Evolutionary conservation across 2,888 invertebrate genomes (phyloP), one percentile per base, ranked within the genome.

Genomic region (Dasysyrphus albostriatus): DNA sequence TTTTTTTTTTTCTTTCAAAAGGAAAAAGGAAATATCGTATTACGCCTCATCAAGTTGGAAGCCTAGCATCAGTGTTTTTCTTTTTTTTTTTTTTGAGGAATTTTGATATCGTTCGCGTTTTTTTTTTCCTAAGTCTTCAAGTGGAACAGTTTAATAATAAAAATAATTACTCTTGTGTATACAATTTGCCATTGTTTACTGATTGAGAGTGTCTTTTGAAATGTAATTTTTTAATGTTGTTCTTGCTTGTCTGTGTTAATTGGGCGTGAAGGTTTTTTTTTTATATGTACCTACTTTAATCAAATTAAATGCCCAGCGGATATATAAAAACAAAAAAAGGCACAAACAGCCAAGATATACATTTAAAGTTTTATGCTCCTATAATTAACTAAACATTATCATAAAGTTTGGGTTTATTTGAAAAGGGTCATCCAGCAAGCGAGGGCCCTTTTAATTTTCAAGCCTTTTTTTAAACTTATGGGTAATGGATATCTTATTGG

Each of bases 131-230:
- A 77, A 74, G 77, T 69, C 85, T 59, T 81, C 81, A 74, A 81
- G 85, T 85, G 85, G 85, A 85, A 85, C 85, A 85, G 81, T 85
- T 85, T 85, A 85, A 85, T 85, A 85, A 85, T 85, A 85, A 81
- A 85, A 85, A 85, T 85, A 85, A 85, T 85, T 85, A 85, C 81
- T 81, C 85, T 85, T 85, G 77, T 85, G 81, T 85, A 81, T 85
- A 59, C 67, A 77, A 85, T 85, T 85, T 81, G 73, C 61, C 85
- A 81, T 85, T 81, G 81, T 81, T 56, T 77, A 76, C 73, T 85
- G 85, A 77, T 42, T 80, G 84, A 81, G 80, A 84, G 80, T 56
- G 69, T 73, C 80, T 58, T 80, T 79, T 80, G 42, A 76, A 61
- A 61, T 67, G 63, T 44, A 65, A 44, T 59, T 61, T 34, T 80